Conservation (phyloP, 2,888 invertebrate species). For the Temnothorax ravouxi region DNA sequence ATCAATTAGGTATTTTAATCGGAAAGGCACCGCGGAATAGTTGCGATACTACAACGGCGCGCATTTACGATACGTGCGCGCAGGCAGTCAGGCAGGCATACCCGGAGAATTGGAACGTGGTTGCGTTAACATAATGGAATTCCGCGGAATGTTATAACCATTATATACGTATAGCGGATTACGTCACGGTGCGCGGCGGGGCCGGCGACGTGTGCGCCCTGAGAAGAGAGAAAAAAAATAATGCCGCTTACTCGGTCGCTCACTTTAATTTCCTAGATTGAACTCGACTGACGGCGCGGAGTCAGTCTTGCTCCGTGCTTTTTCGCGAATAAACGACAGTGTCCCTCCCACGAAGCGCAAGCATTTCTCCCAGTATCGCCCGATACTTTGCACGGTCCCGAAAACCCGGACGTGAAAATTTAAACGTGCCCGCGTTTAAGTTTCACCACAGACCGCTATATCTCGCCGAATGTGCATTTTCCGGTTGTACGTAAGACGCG, state of each 20-base stretch:
- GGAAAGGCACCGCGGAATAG: conserved; percentile 76
- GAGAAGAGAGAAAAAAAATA: conserved; percentile 65
- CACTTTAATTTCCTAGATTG: conserved; percentile 69
- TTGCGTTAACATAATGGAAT: conserved; percentile 82
- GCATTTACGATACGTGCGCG: conserved; percentile 71
- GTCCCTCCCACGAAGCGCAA: neutral
- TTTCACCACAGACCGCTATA: neutral
- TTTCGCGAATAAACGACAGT: conserved; percentile 31
- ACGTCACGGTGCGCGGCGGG: conserved; percentile 66
- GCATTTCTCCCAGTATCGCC: too few species aligned
- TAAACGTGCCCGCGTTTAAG: neutral
- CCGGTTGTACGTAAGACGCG: neutral
- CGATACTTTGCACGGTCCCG: neutral
- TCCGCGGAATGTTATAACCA: conserved; percentile 80
- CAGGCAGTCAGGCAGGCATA: conserved; percentile 61
- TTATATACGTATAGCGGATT: conserved; percentile 77
- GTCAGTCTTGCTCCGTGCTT: conserved; percentile 17
- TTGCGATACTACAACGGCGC: conserved; percentile 72
- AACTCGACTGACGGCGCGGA: conserved; percentile 47
- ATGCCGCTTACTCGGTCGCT: conserved; percentile 54
- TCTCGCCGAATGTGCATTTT: neutral
- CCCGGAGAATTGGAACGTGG: conserved; percentile 78
- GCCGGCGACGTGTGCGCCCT: conserved; percentile 20
- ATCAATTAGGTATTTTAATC: conserved; percentile 78
- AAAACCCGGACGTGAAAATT: conserved; percentile 12